phyloP scores from a whole-genome alignment of 2,888 invertebrate genomes.

The Orchestes rusci region DNA sequence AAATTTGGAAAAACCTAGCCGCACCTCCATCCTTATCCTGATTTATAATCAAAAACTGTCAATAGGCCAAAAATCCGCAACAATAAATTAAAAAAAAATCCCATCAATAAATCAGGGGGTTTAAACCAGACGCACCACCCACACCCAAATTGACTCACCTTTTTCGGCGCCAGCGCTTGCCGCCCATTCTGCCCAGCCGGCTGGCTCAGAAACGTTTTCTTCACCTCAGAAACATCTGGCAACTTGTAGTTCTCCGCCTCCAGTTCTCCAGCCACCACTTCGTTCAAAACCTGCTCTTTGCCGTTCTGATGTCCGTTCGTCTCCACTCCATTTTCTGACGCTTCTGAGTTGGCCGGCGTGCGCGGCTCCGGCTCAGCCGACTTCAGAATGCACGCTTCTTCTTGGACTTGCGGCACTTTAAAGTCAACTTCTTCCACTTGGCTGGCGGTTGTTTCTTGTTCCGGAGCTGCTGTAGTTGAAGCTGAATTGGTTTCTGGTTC shows the following conservation, averaged over 20 bases:
- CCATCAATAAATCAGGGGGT: too few species aligned
- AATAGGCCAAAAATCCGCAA: too few species aligned
- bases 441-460: slow-evolving; percentile 1
- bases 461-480: slow-evolving; percentile 1
- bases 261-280: slow-evolving; percentile 18
- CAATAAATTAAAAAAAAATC: too few species aligned
- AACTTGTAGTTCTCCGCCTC: slow-evolving; percentile 18
- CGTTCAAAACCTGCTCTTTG: slow-evolving; percentile 10
- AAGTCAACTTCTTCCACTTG: slow-evolving; percentile 6
- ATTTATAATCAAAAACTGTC: too few species aligned
- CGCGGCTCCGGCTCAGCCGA: too few species aligned
- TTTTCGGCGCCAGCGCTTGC: slow-evolving; percentile 13
- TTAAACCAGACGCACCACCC: too few species aligned
- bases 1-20: too few species aligned
- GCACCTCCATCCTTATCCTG: too few species aligned
- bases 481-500: not conserved
- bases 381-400: too few species aligned
- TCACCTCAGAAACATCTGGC: slow-evolving; percentile 19
- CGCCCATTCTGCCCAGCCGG: slow-evolving; percentile 6
- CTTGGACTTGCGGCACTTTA: not conserved
- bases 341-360: too few species aligned
- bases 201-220: slow-evolving; percentile 18
- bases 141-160: slow-evolving; percentile 19
- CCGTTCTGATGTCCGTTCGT: not conserved
- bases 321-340: slow-evolving; percentile 1